Conservation (phyloP, 2,888 invertebrate species). For the Oligia strigilis region DNA sequence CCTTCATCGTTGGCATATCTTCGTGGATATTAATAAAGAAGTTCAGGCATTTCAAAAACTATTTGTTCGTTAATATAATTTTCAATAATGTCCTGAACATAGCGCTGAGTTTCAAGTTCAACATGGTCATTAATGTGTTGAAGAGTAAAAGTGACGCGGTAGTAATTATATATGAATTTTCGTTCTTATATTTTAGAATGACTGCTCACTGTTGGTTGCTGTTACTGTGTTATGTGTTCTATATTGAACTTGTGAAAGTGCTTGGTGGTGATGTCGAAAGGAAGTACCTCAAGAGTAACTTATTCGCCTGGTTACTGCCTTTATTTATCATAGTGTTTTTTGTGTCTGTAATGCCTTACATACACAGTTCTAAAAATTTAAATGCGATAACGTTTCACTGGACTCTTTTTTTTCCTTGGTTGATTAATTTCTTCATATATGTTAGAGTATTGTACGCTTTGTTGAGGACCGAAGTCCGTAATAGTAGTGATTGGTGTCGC, state of each 20-base stretch:
- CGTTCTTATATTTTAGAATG: constrained; percentile 43
- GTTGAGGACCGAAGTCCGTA: neutral
- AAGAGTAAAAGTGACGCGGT: neutral
- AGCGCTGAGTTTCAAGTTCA: neutral
- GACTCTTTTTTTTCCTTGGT: constrained; percentile 9
- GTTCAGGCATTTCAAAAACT: constrained; percentile 54
- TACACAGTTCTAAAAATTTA: neutral
- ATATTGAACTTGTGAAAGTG: constrained; percentile 49
- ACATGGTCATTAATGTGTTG: neutral
- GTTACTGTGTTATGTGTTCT: constrained; percentile 49
- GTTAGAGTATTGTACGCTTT: constrained; percentile 30
- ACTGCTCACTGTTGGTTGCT: constrained; percentile 46
- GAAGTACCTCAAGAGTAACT: constrained; percentile 35
- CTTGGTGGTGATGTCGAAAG: constrained; percentile 9
- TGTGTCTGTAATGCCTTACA: constrained; percentile 11
- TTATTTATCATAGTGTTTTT: neutral
- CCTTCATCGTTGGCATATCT: constrained; percentile 33
- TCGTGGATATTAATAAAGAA: constrained; percentile 52
- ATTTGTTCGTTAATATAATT: constrained; percentile 49
- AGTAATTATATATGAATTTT: neutral
- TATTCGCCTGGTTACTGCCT: constrained; percentile 45
- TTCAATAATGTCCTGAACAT: constrained; percentile 26
- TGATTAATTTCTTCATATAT: constrained; percentile 44
- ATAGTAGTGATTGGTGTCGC: neutral
- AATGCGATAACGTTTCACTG: neutral